A percentile compares a stretch with the other conserved stretches of the same genome.
Conservation (phyloP, 2,113 vertebrate genomes). For the Sisor rabdophorus region DNA sequence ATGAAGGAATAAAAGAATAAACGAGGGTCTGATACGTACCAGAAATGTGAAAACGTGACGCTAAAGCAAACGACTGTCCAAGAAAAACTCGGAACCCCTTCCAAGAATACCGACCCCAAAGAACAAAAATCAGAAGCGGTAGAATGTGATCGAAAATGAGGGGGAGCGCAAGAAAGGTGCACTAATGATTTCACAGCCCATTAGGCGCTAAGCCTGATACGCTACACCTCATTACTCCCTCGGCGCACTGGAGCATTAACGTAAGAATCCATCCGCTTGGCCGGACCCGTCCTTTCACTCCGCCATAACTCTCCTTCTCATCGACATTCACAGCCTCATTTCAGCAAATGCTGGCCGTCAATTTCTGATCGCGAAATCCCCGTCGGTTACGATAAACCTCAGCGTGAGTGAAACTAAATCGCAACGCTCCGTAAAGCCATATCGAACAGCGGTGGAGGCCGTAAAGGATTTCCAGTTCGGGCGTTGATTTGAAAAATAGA, state of each 20-base stretch:
- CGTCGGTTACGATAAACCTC: constrained; percentile 11
- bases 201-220: constrained; percentile 77
- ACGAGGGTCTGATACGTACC: no score
- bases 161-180: constrained; percentile 65
- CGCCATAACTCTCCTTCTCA: constrained; percentile 67
- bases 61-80: no score
- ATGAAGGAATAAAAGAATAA: no score
- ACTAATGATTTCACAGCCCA: constrained; percentile 79
- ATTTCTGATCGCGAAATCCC: background rate
- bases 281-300: constrained; percentile 72
- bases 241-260: constrained; percentile 72
- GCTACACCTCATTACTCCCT: constrained; percentile 76
- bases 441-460: constrained; percentile 4
- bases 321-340: constrained; percentile 53
- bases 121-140: background rate
- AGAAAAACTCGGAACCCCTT: no score
- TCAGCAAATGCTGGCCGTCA: constrained; percentile 39
- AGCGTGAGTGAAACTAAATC: constrained; percentile 2
- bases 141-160: constrained; percentile 42
- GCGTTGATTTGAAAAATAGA: background rate
- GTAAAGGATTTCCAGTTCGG: constrained; percentile 18
- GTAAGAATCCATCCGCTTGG: constrained; percentile 72
- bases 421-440: background rate
- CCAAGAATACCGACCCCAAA: constrained; percentile 4
- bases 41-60: no score